Percentiles rank a stretch among this genome's conserved stretches.
Conservation (phyloP, 2,113 vertebrate species). For the Cynoglossus semilaevis region DNA sequence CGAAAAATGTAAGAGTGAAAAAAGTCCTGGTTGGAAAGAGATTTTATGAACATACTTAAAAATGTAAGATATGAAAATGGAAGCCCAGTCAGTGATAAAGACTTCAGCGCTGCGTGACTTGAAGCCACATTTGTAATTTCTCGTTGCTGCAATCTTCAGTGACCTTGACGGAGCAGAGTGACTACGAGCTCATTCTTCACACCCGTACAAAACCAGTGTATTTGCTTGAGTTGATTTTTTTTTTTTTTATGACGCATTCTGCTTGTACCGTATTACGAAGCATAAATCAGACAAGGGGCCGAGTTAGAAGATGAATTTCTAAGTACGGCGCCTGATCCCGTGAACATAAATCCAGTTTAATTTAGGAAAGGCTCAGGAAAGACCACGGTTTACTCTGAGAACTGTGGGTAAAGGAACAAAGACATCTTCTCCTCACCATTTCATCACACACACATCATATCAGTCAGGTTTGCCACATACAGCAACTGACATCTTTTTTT, state of each 20-base stretch:
- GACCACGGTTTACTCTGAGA: slow-evolving; percentile 14
- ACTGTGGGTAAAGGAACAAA: slow-evolving; percentile 6
- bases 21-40: no score
- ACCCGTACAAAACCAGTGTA: slow-evolving; percentile 17
- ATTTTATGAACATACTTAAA: no score
- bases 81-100: slow-evolving; percentile 6
- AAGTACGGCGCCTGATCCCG: slow-evolving; percentile 3
- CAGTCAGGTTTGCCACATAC: no score
- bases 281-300: slow-evolving; percentile 20
- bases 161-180: slow-evolving; percentile 17
- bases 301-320: not conserved
- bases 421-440: no score
- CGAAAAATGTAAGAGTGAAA: no score
- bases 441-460: no score
- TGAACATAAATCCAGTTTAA: slow-evolving; percentile 10
- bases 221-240: slow-evolving; percentile 12
- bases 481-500: no score
- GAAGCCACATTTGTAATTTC: slow-evolving; percentile 26
- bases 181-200: slow-evolving; percentile 1
- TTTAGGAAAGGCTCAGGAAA: not conserved
- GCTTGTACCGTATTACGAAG: slow-evolving; percentile 4
- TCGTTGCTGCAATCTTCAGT: slow-evolving; percentile 12
- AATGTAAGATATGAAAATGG: slow-evolving; percentile 3
- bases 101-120: slow-evolving; percentile 3
- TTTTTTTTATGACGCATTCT: not conserved